Conservation (phyloP, 2,888 invertebrate genomes). For the Andrena bucephala region DNA sequence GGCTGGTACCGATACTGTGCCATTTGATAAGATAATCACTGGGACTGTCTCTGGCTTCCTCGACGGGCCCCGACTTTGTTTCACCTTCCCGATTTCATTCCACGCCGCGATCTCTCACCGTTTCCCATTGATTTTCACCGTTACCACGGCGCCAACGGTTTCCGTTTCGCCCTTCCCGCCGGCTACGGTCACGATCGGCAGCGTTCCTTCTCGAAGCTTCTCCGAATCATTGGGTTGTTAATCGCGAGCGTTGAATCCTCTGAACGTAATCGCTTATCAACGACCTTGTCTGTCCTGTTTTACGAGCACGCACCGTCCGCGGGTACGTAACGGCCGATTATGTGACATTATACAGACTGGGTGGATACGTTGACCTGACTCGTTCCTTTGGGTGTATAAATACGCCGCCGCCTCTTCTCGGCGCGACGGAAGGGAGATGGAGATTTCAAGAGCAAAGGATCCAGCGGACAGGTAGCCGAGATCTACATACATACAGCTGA, state of each 20-base stretch:
- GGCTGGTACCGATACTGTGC: slow-evolving; percentile 46
- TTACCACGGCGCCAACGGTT: slow-evolving; percentile 48
- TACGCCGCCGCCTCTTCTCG: too few relatives aligned
- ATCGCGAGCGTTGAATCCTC: not conserved
- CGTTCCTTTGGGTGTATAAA: not conserved
- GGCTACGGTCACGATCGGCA: slow-evolving; percentile 2
- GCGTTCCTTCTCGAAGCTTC: slow-evolving; percentile 31
- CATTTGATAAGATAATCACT: slow-evolving; percentile 74
- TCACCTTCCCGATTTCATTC: slow-evolving; percentile 9
- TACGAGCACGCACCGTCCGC: not conserved
- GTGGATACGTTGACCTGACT: not conserved
- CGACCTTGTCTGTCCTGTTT: slow-evolving; percentile 22
- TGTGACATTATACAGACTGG: not conserved
- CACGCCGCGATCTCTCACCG: slow-evolving; percentile 25
- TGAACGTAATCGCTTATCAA: slow-evolving; percentile 11
- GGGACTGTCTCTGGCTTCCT: slow-evolving; percentile 58
- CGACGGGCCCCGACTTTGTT: slow-evolving; percentile 14
- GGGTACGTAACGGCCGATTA: slow-evolving; percentile 8
- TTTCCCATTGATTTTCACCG: slow-evolving; percentile 65
- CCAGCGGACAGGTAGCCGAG: not conserved
- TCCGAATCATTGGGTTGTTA: not conserved
- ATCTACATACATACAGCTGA: slow-evolving; percentile 25
- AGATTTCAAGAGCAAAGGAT: slow-evolving; percentile 12
- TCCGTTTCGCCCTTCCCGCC: slow-evolving; percentile 6
- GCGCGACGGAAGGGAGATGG: not conserved